phyloP scores from a whole-genome alignment of 2,113 vertebrate species.

The Corythaeola cristata region DNA sequence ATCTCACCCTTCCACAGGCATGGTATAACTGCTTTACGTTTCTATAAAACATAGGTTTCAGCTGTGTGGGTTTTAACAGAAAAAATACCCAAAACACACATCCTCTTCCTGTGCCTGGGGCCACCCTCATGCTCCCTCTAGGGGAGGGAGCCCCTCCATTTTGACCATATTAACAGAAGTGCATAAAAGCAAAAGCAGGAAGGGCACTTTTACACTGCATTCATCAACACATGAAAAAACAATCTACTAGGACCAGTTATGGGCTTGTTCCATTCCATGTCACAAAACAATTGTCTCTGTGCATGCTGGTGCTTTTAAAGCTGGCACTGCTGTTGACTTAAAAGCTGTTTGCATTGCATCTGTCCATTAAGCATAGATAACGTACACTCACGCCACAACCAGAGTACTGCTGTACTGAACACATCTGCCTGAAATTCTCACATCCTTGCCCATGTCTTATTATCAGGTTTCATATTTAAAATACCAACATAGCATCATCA shows the following conservation, averaged over 20 bases:
- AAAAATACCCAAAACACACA: neutral
- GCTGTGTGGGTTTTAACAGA: neutral
- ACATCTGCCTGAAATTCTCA: neutral
- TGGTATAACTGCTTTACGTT: neutral
- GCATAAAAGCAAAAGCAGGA: neutral
- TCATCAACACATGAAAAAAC: neutral
- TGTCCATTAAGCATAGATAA: neutral
- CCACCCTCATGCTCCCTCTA: neutral
- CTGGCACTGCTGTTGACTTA: neutral
- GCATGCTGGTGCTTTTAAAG: slow-evolving; percentile 27
- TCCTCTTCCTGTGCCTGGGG: neutral
- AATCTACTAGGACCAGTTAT: neutral
- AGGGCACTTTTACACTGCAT: neutral
- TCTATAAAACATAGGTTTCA: neutral
- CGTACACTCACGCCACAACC: neutral
- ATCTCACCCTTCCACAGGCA: neutral
- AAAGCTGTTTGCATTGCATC: neutral
- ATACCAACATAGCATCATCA: neutral
- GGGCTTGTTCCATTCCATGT: neutral
- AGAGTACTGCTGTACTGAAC: neutral
- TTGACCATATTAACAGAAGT: neutral
- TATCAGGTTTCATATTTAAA: neutral
- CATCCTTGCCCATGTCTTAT: neutral
- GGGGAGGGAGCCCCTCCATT: neutral
- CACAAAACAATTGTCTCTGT: neutral